A percentile compares a stretch with the other conserved stretches of the same genome.
phyloP scores from a whole-genome alignment of 2,888 invertebrate genomes.

The Sarcophaga rosellei region DNA sequence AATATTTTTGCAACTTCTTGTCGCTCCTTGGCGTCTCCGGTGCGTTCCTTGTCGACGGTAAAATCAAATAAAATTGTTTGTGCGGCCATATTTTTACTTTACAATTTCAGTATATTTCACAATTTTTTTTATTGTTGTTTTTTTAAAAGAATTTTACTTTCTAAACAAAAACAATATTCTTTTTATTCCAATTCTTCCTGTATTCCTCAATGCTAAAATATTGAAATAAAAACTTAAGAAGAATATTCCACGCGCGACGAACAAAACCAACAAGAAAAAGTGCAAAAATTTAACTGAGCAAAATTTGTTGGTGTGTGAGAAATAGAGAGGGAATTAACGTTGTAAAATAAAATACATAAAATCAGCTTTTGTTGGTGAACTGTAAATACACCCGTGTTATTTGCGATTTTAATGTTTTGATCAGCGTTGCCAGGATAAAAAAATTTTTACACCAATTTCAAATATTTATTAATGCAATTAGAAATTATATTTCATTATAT shows the following conservation, averaged over 20 bases:
- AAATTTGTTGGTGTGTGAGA: slow-evolving; percentile 2
- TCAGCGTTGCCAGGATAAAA: no score
- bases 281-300: slow-evolving; percentile 58
- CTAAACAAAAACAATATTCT: not conserved
- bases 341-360: not conserved
- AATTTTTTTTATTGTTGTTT: slow-evolving; percentile 6
- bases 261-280: slow-evolving; percentile 32
- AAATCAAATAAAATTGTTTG: slow-evolving; percentile 91
- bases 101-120: not conserved
- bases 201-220: not conserved
- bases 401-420: not conserved
- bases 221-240: not conserved
- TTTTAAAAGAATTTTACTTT: not conserved
- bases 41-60: slow-evolving; percentile 86
- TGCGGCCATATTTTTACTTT: slow-evolving; percentile 85
- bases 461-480: no score
- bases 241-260: not conserved
- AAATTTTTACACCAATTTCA: no score
- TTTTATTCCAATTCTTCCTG: not conserved
- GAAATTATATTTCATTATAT: no score
- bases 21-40: slow-evolving; percentile 86
- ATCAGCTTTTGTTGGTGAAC: not conserved
- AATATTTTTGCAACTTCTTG: slow-evolving; percentile 86
- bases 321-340: not conserved
- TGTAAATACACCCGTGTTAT: not conserved